Evolutionary conservation across 2,113 vertebrate species (phyloP).

Genomic region (Mormyrus iriodes): DNA sequence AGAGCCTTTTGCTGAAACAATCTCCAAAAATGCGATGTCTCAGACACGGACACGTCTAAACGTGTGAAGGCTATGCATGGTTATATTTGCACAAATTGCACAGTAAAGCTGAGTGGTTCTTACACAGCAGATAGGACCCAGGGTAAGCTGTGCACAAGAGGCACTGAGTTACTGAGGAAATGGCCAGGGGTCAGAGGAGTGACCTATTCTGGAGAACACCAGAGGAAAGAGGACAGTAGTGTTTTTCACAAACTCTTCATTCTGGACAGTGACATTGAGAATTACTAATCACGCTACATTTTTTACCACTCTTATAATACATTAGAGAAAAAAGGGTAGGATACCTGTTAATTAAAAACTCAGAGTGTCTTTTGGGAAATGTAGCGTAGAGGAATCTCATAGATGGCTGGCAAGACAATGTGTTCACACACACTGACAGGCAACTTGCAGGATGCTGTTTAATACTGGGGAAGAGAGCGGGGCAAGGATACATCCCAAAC

Average conservation of each 20-base stretch:
- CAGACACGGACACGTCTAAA: not conserved
- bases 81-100: not conserved
- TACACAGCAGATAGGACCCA: not conserved
- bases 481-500: not conserved
- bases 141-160: not conserved
- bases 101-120: not conserved
- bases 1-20: not conserved
- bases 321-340: not conserved
- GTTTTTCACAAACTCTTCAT: not conserved
- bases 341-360: not conserved
- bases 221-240: not conserved
- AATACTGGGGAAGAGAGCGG: not conserved
- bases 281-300: not conserved
- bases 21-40: not conserved
- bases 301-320: not conserved
- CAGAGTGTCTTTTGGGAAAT: not conserved
- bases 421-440: not conserved
- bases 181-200: not conserved
- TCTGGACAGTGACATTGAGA: not conserved
- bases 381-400: not conserved
- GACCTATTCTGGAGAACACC: not conserved
- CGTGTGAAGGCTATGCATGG: not conserved
- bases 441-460: not conserved
- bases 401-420: not conserved
- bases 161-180: not conserved